Evolutionary conservation across 1,140 invertebrate genomes (phyloP), one percentile per base, ranked within the genome.

Genomic region (Glossosoma conforme): DNA sequence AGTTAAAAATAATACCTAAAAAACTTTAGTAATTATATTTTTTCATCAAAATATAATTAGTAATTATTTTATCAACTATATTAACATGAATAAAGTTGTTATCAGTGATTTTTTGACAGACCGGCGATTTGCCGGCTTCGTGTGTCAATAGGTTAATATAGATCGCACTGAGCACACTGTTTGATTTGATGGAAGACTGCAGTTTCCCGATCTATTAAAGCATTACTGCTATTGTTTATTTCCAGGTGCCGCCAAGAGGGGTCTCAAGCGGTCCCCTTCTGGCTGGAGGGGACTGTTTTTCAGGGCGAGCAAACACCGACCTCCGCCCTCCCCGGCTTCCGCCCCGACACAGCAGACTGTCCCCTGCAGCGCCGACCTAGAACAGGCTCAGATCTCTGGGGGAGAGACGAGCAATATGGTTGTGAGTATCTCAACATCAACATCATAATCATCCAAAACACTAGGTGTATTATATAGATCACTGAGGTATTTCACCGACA

Each of bases 271-370:
- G 10, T 87, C 85, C 1, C 85, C 87, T 0, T 77, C 84, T 1
- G 87, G 87, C n/a, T 91, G 89, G 89, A 79, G 85, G 35, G 84
- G 84, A 2, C 76, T 91, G 28, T 89, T 89, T 62, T 77, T 80
- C 25, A 75, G 80, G 56, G 70, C 76, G 24, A 68, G 65, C 8
- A 66, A 65, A 44, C 62, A 58, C 33, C 52, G 62, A 8, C 56
- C 62, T 6, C 51, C 61, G 64, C 21, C 65, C 40, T 48, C 70
- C 66, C 48, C 60, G 62, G 41, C 66, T 61, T 33, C 37, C 60
- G 0, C 41, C 70, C 19, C 5, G 8, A 10, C 8, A 5, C 33
- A 14, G 14, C 33, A 8, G 33, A n/a, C 8, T 9, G 15, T 14
- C 33, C 14, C 8, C 6, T 17, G 32, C 14, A 14, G 9, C 8